Evolutionary conservation across 2,113 vertebrate species (phyloP), one percentile per base, ranked within the genome.

Genomic region (Copsychus sechellarum): DNA sequence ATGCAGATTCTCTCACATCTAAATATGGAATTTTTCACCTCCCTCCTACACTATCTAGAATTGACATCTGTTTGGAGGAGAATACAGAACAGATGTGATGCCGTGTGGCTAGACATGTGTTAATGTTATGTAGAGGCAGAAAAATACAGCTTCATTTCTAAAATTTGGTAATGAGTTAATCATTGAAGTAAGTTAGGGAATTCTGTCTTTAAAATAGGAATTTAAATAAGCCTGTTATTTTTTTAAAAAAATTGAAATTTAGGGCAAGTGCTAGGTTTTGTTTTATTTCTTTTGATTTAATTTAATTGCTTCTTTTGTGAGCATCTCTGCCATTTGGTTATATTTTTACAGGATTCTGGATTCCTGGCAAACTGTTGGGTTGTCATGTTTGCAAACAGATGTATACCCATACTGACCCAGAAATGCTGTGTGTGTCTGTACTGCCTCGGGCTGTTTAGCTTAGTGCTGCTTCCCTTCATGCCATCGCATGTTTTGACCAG

Each of bases 181-280:
- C 11, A 21, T 9, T 57, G 40, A 74, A 78, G 7, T 19, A 81
- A 67, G 6, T 33, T 42, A 64, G 9, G 17, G 13, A 69, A 72
- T 69, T 69, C 7, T 43, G 12, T 33, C 28, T 76, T 66, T 58
- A 67, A 79, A 74, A 57, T 6, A 19, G 13, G 21, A 54, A 31
- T 71, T 50, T n/a, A 29, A 78, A 74, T 40, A 81, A 71, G 5
- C 8, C 40, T 38, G 1, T 0, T 28, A 5, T 5, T 62, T 38
- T 14, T 20, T n/a, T 5, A 3, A 3, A 6, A 54, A 84, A 81
- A 53, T 0, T 6, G 1, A 48, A 47, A 42, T 33, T 20, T 24
- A 71, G 8, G 11, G 20, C 8, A 25, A 70, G 12, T 20, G 5
- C 3, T 45, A 53, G 4, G 4, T 17, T 83, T 79, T 4, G 4